phyloP scores from a whole-genome alignment of 2,113 vertebrate species.

The Struthio camelus region DNA sequence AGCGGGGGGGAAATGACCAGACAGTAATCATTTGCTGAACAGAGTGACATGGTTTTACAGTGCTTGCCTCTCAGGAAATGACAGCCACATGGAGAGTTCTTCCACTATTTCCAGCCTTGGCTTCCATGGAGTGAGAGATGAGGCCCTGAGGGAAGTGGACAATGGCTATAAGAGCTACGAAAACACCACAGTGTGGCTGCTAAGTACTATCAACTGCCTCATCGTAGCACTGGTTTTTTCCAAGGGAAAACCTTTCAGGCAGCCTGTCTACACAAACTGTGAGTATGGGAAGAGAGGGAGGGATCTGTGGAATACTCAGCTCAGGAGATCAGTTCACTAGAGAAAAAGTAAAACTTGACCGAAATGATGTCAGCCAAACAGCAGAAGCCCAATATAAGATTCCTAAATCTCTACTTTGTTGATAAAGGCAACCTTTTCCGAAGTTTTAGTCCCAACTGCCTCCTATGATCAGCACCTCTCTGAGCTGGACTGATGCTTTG shows the following conservation, averaged over 20 bases:
- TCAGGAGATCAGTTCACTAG: background rate
- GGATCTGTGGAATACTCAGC: background rate
- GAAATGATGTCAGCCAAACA: background rate
- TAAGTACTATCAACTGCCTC: slow-evolving; percentile 80
- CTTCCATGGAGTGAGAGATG: background rate
- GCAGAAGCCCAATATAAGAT: background rate
- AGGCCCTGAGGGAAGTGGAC: background rate
- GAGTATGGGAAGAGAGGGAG: slow-evolving; percentile 51
- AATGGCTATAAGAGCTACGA: slow-evolving; percentile 74
- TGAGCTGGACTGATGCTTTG: background rate
- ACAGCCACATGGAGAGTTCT: background rate
- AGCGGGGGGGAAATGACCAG: background rate
- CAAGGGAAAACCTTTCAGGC: slow-evolving; percentile 82
- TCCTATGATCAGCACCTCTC: background rate
- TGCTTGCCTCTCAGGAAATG: slow-evolving; percentile 49
- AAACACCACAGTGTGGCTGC: slow-evolving; percentile 81
- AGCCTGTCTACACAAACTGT: slow-evolving; percentile 81
- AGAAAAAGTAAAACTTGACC: background rate
- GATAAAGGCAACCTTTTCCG: background rate
- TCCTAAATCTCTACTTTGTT: background rate
- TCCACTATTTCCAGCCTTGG: background rate
- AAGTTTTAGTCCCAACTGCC: background rate
- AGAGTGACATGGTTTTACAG: slow-evolving; percentile 52
- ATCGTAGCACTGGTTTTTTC: slow-evolving; percentile 79
- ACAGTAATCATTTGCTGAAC: background rate